Evolutionary conservation across 2,888 invertebrate genomes (phyloP).

Genomic region (Thysanoteuthis rhombus): DNA sequence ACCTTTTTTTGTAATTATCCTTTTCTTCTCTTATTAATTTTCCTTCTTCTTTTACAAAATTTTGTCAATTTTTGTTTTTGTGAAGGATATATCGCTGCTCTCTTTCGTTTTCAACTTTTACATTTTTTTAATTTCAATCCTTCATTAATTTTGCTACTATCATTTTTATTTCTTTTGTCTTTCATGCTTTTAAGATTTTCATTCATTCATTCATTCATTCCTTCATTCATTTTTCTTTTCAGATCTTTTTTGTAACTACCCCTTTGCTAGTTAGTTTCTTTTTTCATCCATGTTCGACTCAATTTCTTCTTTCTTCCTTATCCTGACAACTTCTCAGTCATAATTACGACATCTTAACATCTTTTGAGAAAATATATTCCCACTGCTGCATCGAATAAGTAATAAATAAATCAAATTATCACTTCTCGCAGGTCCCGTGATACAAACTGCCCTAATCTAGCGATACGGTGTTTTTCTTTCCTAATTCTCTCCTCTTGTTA

Average conservation of each 20-base stretch:
- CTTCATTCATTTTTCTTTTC: too few relatives aligned
- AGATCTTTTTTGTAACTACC: too few relatives aligned
- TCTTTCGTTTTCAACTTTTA: neutral
- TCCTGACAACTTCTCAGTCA: neutral
- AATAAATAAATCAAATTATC: neutral
- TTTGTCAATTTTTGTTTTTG: neutral
- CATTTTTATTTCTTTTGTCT: neutral
- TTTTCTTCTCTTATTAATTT: neutral
- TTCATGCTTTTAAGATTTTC: too few relatives aligned
- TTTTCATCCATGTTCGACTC: too few relatives aligned
- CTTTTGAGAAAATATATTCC: neutral
- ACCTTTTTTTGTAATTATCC: rapidly evolving
- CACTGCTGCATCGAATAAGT: neutral
- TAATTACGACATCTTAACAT: neutral
- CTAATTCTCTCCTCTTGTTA: neutral
- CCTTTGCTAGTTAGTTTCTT: too few relatives aligned
- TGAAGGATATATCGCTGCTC: too few relatives aligned
- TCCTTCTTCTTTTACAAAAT: too few relatives aligned
- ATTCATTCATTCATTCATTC: neutral
- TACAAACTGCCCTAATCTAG: neutral
- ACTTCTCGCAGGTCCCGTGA: neutral
- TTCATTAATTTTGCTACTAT: neutral
- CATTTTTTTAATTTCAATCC: neutral
- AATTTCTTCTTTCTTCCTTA: neutral
- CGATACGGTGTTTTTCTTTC: neutral